A percentile compares a stretch with the other conserved stretches of the same genome.
Evolutionary conservation across 1,140 invertebrate species (phyloP).

Genomic region (Neodiprion lecontei): DNA sequence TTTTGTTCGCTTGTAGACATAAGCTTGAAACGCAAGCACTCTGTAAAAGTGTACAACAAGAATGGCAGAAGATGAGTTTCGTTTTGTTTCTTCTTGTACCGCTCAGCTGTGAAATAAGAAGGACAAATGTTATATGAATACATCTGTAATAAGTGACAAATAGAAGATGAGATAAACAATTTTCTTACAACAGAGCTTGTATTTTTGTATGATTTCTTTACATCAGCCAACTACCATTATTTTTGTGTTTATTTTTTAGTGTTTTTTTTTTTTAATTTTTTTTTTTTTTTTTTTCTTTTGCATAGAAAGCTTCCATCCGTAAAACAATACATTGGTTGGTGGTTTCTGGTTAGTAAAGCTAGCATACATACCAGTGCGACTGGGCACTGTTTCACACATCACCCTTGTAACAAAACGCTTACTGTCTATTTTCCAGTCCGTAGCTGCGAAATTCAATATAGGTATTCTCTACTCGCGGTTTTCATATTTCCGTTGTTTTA

Average conservation of each 20-base stretch:
- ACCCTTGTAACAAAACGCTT: slow-evolving; percentile 11
- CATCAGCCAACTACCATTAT: slow-evolving; percentile 41
- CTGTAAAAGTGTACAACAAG: slow-evolving; percentile 8
- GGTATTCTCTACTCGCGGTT: background rate
- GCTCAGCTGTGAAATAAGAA: too few species aligned
- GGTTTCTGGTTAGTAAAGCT: slow-evolving; percentile 26
- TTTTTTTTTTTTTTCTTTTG: slow-evolving; percentile 28
- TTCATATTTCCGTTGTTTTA: background rate
- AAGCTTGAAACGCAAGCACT: too few species aligned
- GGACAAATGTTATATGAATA: too few species aligned
- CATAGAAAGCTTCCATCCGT: slow-evolving; percentile 41
- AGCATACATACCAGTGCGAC: slow-evolving; percentile 18
- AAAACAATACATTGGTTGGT: slow-evolving; percentile 40
- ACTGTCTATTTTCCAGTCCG: slow-evolving; percentile 19
- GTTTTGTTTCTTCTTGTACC: too few species aligned
- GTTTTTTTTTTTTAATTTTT: slow-evolving; percentile 35
- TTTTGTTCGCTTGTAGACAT: background rate
- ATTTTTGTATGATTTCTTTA: slow-evolving; percentile 46
- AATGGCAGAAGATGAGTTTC: too few species aligned
- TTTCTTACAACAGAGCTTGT: slow-evolving; percentile 40
- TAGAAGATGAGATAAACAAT: too few species aligned
- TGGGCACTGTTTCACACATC: background rate
- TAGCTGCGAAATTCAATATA: background rate
- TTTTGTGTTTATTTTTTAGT: slow-evolving; percentile 22
- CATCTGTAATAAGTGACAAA: too few species aligned